A percentile compares a stretch with the other conserved stretches of the same genome.
Conservation (phyloP, 1,140 invertebrate genomes). For the Bombus haemorrhoidalis region DNA sequence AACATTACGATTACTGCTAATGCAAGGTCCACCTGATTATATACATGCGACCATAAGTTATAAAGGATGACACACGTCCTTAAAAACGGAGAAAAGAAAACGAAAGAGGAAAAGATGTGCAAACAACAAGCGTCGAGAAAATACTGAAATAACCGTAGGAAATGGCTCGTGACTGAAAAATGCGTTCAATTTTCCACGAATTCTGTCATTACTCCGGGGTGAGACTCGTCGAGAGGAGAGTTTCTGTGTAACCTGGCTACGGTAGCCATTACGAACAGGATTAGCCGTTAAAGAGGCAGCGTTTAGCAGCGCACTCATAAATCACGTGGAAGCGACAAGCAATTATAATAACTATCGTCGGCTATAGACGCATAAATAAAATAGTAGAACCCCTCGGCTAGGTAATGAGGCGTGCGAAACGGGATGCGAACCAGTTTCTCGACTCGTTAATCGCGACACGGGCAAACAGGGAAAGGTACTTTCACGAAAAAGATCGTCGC, state of each 20-base stretch:
- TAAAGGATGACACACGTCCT: neutral
- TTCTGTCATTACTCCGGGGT: neutral
- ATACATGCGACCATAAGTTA: neutral
- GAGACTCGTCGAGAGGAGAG: neutral
- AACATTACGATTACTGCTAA: no score
- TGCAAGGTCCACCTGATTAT: no score
- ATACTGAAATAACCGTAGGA: neutral
- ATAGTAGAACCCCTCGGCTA: constrained; percentile 73
- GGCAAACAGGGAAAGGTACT: constrained; percentile 47
- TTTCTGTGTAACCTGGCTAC: constrained; percentile 41
- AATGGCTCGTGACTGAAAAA: constrained; percentile 5
- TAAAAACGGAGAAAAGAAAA: neutral
- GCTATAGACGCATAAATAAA: constrained; percentile 76
- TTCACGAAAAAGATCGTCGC: constrained; percentile 43
- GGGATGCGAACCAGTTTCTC: constrained; percentile 65
- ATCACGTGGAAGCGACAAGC: constrained; percentile 77
- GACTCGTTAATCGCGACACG: constrained; percentile 56
- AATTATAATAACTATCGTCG: constrained; percentile 79
- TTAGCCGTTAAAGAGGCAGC: constrained; percentile 76
- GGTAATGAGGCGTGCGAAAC: constrained; percentile 73
- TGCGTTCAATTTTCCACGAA: constrained; percentile 22
- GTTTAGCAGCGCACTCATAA: constrained; percentile 73
- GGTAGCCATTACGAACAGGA: constrained; percentile 72
- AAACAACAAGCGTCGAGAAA: neutral
- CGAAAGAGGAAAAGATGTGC: neutral